phyloP scores from a whole-genome alignment of 2,797 vertebrate genomes.

The Meriones psammophilus region DNA sequence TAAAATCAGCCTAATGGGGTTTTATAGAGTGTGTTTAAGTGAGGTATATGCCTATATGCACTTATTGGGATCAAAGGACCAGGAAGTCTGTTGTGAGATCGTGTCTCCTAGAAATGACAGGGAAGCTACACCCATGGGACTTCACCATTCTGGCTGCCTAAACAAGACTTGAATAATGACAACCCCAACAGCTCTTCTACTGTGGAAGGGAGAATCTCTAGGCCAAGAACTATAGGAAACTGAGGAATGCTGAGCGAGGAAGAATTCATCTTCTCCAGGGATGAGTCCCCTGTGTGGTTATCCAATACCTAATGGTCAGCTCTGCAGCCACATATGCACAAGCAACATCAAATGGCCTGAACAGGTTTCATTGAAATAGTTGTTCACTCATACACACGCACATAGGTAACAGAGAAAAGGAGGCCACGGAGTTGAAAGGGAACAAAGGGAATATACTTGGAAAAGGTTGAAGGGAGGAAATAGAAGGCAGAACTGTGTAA shows the following conservation, averaged over 20 bases:
- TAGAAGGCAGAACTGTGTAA: neutral
- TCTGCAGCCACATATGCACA: neutral
- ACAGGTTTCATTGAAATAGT: neutral
- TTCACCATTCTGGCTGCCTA: too few relatives aligned
- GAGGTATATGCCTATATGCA: neutral
- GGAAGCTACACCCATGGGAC: neutral
- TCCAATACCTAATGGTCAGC: neutral
- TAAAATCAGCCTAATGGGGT: neutral
- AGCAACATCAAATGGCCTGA: neutral
- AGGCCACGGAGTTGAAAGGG: neutral
- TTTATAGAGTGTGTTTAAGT: constrained; percentile 63
- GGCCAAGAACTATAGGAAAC: neutral
- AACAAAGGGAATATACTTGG: neutral
- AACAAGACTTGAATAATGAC: neutral
- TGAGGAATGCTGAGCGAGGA: too few relatives aligned
- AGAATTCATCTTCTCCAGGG: too few relatives aligned
- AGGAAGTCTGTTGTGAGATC: neutral
- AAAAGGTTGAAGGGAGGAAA: neutral
- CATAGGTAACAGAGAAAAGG: neutral
- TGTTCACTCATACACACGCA: neutral
- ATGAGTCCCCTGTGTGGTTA: neutral
- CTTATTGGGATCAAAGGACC: constrained; percentile 51
- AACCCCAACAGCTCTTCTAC: neutral
- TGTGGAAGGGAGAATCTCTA: neutral
- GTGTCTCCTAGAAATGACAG: neutral